Evolutionary conservation across 1,140 invertebrate genomes (phyloP), one percentile per base, ranked within the genome.

Genomic region (Orussus abietinus): DNA sequence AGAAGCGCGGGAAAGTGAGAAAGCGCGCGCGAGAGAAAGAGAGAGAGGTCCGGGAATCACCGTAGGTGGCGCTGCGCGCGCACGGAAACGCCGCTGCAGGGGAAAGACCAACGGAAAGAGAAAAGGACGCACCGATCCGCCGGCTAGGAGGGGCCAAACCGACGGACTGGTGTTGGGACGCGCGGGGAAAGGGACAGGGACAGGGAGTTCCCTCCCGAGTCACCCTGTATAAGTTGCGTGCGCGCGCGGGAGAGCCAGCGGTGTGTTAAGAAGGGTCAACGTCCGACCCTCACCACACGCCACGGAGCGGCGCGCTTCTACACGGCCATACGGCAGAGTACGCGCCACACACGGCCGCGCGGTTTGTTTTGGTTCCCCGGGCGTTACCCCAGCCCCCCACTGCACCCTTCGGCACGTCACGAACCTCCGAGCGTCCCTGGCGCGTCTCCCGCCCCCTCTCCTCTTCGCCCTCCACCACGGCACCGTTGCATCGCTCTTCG

Each of bases 331-430:
- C 60, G 63, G 29, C 38, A 11, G 34, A 48, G 42, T 41, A n/a
- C n/a, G n/a, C n/a, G n/a, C n/a, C 36, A 38, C 25, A 38, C 36
- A 25, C 36, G 47, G 45, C 7, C 47, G 62, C 62, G 48, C 59
- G 62, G 69, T 71, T 72, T 72, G 69, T 69, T 70, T 72, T 72
- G 69, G 68, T 72, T 72, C 67, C 64, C 66, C 69, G 67, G 68
- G 63, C 68, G 63, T 71, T 71, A 69, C 59, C 65, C 69, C 58
- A 51, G 42, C 50, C 51, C 51, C 44, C 43, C 53, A 45, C 45
- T 41, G 43, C 44, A 37, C 37, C 38, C 30, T 31, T 14, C 31
- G 19, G 22, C 22, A 25, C n/a, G 22, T n/a, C 6, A n/a, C 22
- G 6, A 7, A n/a, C 22, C n/a, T 25, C 6, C 22, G 6, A 7